Evolutionary conservation across 1,140 invertebrate species (phyloP), one percentile per base, ranked within the genome.

Genomic region (Brachionus koreanus): DNA sequence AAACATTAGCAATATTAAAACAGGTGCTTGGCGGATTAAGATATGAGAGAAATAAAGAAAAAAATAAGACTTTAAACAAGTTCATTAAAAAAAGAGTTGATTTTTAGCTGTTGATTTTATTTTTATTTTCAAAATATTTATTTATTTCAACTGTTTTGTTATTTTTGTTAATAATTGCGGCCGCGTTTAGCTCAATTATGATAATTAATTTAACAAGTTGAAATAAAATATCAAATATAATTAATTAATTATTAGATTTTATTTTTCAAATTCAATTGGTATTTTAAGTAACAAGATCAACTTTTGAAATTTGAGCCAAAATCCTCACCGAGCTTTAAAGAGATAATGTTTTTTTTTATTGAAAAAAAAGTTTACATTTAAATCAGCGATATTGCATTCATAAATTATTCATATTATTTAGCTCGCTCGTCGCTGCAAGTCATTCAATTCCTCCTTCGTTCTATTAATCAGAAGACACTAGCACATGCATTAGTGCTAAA

Each of bases 121-220:
- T 33, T 65, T 29, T n/a, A 37, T 33, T 33, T 19, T 33, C 16
- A 69, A 69, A 69, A 35, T 69, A 39, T 69, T 33, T 65, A 65
- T 65, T 65, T 65, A 65, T 69, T 69, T 69, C 65, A 69, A 69
- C 65, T 69, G 37, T 69, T 69, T 69, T 69, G 65, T 69, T 69
- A 37, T 69, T 69, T 39, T 69, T 69, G 65, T 69, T 69, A 69
- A 69, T 69, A 16, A 29, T 69, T 69, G 65, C 6, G 49, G 9
- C 49, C 19, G 49, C 49, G 16, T 39, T 69, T 69, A 19, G 37
- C 37, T 13, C 65, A 69, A 69, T 69, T 69, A 69, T 69, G 65
- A 69, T 69, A 69, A 69, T 69, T 37, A 69, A 69, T 69, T 69
- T 69, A 69, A 69, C 33, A 39, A 37, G 37, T 39, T 39, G 12